Evolutionary conservation across 1,140 invertebrate species (phyloP), one percentile per base, ranked within the genome.

Genomic region (Drosophila kanapiae): DNA sequence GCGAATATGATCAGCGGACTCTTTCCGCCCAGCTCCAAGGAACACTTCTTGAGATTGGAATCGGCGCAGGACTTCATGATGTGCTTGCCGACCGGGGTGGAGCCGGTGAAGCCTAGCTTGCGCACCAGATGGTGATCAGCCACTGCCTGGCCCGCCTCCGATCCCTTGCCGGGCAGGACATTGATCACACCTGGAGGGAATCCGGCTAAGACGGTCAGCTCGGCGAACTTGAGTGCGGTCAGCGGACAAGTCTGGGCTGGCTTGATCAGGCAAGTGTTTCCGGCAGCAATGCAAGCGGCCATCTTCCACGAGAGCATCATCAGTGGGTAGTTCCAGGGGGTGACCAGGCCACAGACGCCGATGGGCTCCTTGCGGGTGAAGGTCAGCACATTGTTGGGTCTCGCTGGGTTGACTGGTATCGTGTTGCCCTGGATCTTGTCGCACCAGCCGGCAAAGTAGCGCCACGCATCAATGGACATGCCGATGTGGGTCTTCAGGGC

Each of bases 271-370:
- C 99, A 96, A 0, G 96, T 97, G 84, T 99, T 99, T 11, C 98
- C 98, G 18, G 97, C 97, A 0, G 98, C 97, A 18, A 99, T 94
- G 74, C 98, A 99, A 0, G 99, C 98, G 1, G 98, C 98, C 94
- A 99, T 96, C 91, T 99, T 99, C 98, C 98, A 99, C 0, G 98
- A 97, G n/a, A 98, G 94, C 98, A 99, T 99, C 95, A 99, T 96
- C 9, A 99, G 91, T 0, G 98, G 98, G 92, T 99, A 99, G 92
- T 99, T 99, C 99, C 98, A 99, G 0, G 98, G 98, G 6, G 98
- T 99, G 23, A 99, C 96, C 43, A 99, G 94, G 1, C 97, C 99
- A 93, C 97, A 98, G 11, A 99, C 98, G 0, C 96, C 96, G 65
- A 99, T 96, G 0, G 98, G 97, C 93, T 99, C 98, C 78, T 96